A percentile compares a stretch with the other conserved stretches of the same genome.
Evolutionary conservation across 2,113 vertebrate genomes (phyloP).

Genomic region (Nesogale talazaci): DNA sequence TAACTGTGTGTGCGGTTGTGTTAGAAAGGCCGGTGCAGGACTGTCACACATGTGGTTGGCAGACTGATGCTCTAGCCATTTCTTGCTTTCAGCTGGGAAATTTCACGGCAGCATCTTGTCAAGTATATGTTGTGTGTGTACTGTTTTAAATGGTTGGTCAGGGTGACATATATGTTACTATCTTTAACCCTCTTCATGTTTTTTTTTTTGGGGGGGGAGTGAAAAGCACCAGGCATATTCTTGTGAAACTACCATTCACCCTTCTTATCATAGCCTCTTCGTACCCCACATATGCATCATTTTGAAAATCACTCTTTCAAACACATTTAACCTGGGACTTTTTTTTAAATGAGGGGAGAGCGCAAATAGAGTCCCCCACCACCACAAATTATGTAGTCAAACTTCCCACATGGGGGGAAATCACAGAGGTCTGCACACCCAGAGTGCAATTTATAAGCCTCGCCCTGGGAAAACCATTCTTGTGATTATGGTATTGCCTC

Average conservation of each 20-base stretch:
- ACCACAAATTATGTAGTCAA: too few species aligned
- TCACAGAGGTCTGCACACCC: too few species aligned
- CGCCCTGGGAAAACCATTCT: too few species aligned
- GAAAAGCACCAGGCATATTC: constrained; percentile 21
- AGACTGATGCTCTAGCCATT: not conserved
- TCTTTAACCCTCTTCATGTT: constrained; percentile 19
- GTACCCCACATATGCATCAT: constrained; percentile 13
- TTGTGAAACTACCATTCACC: constrained; percentile 4
- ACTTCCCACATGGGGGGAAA: too few species aligned
- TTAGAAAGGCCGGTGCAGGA: not conserved
- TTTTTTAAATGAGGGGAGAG: too few species aligned
- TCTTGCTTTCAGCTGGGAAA: constrained; percentile 14
- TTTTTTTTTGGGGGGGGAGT: constrained; percentile 38
- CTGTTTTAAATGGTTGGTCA: not conserved
- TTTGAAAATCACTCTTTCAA: constrained; percentile 30
- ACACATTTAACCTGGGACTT: not conserved
- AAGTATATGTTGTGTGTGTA: not conserved
- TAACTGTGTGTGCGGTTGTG: not conserved
- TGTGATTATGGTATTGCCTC: too few species aligned
- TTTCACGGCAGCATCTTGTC: not conserved
- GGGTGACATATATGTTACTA: not conserved
- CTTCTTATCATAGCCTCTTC: constrained; percentile 7
- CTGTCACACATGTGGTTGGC: not conserved
- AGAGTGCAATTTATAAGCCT: too few species aligned
- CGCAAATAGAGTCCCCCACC: too few species aligned